Conservation (phyloP, 2,113 vertebrate genomes). For the Parotia lawesii region DNA sequence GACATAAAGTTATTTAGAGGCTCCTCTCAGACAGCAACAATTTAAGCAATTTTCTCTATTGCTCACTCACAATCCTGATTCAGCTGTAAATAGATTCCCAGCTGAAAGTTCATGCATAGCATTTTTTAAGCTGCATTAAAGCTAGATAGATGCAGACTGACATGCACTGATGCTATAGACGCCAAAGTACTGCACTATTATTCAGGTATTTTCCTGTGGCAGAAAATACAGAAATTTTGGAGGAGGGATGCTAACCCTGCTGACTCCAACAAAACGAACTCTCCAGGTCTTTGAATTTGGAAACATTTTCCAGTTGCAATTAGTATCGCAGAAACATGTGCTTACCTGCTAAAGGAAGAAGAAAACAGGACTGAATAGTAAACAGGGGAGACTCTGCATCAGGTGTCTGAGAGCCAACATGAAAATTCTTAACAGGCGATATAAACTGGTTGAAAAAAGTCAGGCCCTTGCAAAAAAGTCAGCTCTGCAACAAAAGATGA, state of each 20-base stretch:
- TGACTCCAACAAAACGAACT: neutral
- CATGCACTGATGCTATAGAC: neutral
- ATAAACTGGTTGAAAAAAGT: neutral
- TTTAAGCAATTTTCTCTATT: neutral
- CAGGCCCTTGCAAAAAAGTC: neutral
- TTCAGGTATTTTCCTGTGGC: neutral
- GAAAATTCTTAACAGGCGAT: neutral
- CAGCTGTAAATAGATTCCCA: slow-evolving; percentile 9
- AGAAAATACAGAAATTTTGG: neutral
- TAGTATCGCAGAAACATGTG: neutral
- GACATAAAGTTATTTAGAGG: neutral
- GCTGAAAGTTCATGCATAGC: neutral
- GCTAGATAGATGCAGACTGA: neutral
- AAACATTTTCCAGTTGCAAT: neutral
- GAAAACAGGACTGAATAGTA: neutral
- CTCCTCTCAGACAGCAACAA: neutral
- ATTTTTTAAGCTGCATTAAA: neutral
- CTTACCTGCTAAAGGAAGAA: slow-evolving; percentile 56
- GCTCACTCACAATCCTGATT: neutral
- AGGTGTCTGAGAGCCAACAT: neutral
- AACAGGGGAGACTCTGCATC: neutral
- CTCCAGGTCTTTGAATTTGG: neutral
- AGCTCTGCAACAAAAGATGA: slow-evolving; percentile 36
- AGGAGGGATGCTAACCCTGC: neutral
- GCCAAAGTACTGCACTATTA: neutral